Evolutionary conservation across 1,140 invertebrate species (phyloP).

Genomic region (Panagrolaimus sp.): DNA sequence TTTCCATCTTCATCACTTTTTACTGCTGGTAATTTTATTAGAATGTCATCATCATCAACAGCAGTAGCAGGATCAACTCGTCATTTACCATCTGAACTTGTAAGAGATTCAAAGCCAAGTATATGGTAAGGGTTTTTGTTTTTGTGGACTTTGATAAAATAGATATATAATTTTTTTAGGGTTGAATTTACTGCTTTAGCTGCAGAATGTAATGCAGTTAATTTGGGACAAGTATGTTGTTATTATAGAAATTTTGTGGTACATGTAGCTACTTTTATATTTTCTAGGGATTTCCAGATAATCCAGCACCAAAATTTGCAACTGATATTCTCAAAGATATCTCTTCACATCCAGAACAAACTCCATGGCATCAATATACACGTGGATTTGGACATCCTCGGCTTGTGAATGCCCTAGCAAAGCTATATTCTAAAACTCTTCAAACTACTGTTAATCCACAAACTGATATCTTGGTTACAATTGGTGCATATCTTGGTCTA

Average conservation of each 20-base stretch:
- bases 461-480: conserved; percentile 78
- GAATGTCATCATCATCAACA: too few relatives aligned
- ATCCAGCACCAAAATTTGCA: conserved; percentile 76
- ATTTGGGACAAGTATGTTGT: conserved; percentile 73
- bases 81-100: background rate
- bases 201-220: conserved; percentile 78
- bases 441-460: conserved; percentile 71
- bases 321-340: conserved; percentile 71
- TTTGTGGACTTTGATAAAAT: too few relatives aligned
- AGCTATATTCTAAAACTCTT: conserved; percentile 76
- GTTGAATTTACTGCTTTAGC: conserved; percentile 87
- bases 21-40: too few relatives aligned
- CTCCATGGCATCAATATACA: conserved; percentile 79
- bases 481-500: conserved; percentile 83
- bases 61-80: too few relatives aligned
- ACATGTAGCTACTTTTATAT: conserved; percentile 8
- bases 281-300: conserved; percentile 86
- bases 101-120: conserved; percentile 17
- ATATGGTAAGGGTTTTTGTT: too few relatives aligned
- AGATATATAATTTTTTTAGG: too few relatives aligned
- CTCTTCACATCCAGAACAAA: conserved; percentile 66
- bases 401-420: conserved; percentile 74
- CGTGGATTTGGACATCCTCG: conserved; percentile 74
- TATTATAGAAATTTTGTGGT: background rate
- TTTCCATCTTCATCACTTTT: too few relatives aligned